A percentile compares a stretch with the other conserved stretches of the same genome.
Conservation (phyloP, 2,113 vertebrate genomes). For the Prinia subflava region DNA sequence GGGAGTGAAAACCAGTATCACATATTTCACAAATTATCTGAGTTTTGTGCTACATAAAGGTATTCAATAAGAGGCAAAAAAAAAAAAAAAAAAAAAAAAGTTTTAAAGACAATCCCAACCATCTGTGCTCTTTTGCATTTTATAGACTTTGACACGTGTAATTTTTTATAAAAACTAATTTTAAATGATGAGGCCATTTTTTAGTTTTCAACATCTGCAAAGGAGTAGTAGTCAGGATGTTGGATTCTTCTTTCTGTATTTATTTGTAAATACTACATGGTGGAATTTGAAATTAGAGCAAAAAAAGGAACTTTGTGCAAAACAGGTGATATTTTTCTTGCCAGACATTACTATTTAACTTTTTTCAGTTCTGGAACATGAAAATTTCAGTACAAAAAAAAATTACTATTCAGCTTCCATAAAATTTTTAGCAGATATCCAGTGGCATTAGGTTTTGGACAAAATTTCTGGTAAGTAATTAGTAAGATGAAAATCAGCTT, state of each 20-base stretch:
- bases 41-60: background rate
- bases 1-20: background rate
- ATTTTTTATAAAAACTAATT: background rate
- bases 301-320: background rate
- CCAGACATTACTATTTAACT: background rate
- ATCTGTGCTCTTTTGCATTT: background rate
- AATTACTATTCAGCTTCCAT: background rate
- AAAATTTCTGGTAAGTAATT: background rate
- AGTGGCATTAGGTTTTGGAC: background rate
- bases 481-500: background rate
- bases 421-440: background rate
- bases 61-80: background rate
- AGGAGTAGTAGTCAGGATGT: background rate
- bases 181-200: background rate
- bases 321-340: background rate
- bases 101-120: background rate
- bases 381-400: background rate
- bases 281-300: background rate
- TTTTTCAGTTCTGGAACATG: background rate
- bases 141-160: background rate
- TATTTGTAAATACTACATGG: background rate
- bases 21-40: accelerated
- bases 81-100: background rate
- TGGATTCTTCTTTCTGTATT: background rate
- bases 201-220: background rate